Percentiles rank a stretch among this genome's conserved stretches.
Conservation (phyloP, 2,888 invertebrate species). For the Anarsia innoxiella region DNA sequence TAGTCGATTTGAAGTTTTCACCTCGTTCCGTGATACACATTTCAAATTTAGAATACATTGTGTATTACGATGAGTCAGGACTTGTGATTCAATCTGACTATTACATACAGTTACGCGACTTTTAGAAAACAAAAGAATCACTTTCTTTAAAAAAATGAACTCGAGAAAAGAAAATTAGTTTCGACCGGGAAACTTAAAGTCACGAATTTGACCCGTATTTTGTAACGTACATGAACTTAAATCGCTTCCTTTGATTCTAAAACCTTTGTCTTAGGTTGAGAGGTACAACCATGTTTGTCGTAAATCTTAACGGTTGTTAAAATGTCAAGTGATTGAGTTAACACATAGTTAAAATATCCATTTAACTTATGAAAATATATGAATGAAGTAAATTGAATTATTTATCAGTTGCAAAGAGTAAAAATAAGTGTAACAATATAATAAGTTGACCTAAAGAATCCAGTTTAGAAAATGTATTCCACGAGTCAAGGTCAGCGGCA, state of each 20-base stretch:
- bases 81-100: neutral
- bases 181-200: neutral
- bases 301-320: too few species aligned
- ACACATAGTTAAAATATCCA: too few species aligned
- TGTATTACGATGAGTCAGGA: neutral
- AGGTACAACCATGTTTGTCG: too few species aligned
- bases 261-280: too few species aligned
- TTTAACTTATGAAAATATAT: neutral
- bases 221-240: too few species aligned
- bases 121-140: too few species aligned
- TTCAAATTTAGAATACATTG: constrained; percentile 9
- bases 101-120: too few species aligned
- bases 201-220: constrained; percentile 6
- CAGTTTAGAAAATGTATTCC: neutral
- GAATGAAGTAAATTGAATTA: too few species aligned
- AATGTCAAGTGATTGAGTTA: too few species aligned
- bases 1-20: constrained; percentile 11
- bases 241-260: too few species aligned
- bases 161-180: too few species aligned
- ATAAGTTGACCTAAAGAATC: neutral
- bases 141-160: too few species aligned
- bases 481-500: constrained; percentile 4
- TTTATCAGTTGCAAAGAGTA: neutral
- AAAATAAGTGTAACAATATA: neutral
- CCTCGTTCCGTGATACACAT: constrained; percentile 12